phyloP scores from a whole-genome alignment of 1,140 invertebrate genomes.

The Andricus grossulariae region DNA sequence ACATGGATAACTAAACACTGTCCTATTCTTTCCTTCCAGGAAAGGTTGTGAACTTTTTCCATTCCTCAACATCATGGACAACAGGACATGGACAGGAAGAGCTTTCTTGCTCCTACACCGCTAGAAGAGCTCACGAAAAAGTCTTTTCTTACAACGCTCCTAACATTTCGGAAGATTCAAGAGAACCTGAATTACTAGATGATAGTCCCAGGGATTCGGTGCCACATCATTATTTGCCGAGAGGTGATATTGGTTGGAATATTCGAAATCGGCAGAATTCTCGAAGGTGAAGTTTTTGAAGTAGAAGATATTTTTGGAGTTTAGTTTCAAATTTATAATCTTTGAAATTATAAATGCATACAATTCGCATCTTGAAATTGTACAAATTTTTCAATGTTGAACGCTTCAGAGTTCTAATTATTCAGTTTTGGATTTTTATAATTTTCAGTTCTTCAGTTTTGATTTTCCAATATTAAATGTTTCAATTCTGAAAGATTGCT shows the following conservation, averaged over 20 bases:
- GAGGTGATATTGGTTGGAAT: not conserved
- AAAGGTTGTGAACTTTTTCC: not conserved
- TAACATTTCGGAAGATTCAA: constrained; percentile 8
- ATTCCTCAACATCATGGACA: not conserved
- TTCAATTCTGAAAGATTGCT: no score
- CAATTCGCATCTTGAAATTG: no score
- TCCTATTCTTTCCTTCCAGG: not conserved
- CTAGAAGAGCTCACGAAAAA: not conserved
- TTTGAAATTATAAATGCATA: no score
- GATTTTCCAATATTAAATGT: no score
- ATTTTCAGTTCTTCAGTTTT: no score
- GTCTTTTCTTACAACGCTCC: not conserved
- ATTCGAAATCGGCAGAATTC: not conserved
- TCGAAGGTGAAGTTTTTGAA: constrained; percentile 6
- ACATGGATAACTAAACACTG: not conserved
- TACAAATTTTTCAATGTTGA: not conserved
- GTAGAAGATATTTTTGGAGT: not conserved
- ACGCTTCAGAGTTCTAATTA: not conserved
- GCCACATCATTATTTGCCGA: no score
- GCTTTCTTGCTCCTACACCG: constrained; percentile 5
- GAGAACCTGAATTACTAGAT: not conserved
- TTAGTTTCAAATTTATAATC: no score
- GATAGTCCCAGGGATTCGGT: not conserved
- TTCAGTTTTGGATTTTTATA: not conserved
- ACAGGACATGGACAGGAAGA: not conserved